Evolutionary conservation across 2,797 vertebrate genomes (phyloP).

Genomic region (Crossoptilon crossoptilon): DNA sequence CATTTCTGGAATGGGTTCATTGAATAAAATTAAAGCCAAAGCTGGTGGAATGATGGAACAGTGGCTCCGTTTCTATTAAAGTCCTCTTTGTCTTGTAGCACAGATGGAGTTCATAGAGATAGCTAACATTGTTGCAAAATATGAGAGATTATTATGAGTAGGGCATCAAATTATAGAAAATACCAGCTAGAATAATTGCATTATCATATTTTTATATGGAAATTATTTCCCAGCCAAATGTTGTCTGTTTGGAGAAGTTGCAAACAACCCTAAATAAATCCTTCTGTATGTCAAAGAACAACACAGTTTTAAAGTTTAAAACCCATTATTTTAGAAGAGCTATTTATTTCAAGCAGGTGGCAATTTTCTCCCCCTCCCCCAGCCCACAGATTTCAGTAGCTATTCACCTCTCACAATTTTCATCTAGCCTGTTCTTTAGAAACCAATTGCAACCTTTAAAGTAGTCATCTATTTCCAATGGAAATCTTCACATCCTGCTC

Average conservation of each 20-base stretch:
- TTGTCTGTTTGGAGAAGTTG: slow-evolving; percentile 64
- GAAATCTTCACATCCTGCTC: slow-evolving; percentile 78
- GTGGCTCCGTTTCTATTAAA: slow-evolving; percentile 42
- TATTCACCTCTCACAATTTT: slow-evolving; percentile 81
- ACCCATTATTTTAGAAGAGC: slow-evolving; percentile 76
- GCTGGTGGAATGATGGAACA: neutral
- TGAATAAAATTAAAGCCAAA: slow-evolving; percentile 41
- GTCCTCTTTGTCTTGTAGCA: slow-evolving; percentile 39
- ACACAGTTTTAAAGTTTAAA: slow-evolving; percentile 80
- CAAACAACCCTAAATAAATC: slow-evolving; percentile 71
- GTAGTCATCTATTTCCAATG: slow-evolving; percentile 78
- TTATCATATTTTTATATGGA: slow-evolving; percentile 78
- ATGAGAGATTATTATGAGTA: slow-evolving; percentile 73
- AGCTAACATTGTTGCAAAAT: slow-evolving; percentile 64
- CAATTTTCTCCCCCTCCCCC: slow-evolving; percentile 76
- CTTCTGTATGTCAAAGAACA: slow-evolving; percentile 69
- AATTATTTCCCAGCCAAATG: slow-evolving; percentile 76
- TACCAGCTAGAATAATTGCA: slow-evolving; percentile 75
- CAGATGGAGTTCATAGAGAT: slow-evolving; percentile 64
- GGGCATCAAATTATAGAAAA: slow-evolving; percentile 69
- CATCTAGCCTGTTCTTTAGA: slow-evolving; percentile 80
- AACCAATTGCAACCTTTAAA: slow-evolving; percentile 80
- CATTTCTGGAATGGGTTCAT: slow-evolving; percentile 36
- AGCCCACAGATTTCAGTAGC: slow-evolving; percentile 73
- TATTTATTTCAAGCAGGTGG: slow-evolving; percentile 81